phyloP scores from a whole-genome alignment of 1,140 invertebrate species.

The Portunus trituberculatus region DNA sequence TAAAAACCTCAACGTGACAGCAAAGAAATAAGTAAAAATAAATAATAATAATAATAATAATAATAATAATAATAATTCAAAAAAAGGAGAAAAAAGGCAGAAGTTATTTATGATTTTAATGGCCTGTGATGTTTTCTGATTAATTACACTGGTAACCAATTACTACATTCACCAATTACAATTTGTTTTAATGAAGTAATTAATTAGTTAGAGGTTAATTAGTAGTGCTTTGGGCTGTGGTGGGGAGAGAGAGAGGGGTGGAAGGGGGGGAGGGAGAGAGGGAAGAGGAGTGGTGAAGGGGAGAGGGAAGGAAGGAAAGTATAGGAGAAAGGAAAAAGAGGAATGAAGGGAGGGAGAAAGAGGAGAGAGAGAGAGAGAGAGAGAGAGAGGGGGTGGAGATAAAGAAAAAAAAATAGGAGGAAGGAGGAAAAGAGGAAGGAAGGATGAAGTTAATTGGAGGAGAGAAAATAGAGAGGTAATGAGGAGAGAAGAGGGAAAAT shows the following conservation, averaged over 20 bases:
- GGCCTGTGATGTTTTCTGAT: no score
- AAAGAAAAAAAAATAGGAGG: no score
- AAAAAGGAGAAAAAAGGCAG: no score
- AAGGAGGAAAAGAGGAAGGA: not conserved
- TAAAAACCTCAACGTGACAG: no score
- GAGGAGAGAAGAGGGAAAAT: no score
- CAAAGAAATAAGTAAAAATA: no score
- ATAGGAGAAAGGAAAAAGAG: not conserved
- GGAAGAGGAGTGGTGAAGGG: not conserved
- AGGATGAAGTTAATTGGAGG: not conserved
- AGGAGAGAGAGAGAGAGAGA: not conserved
- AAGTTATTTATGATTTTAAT: not conserved
- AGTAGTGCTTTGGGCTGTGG: not conserved
- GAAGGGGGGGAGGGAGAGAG: not conserved
- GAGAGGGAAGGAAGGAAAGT: no score
- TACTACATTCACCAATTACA: not conserved
- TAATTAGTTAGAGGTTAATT: conserved; percentile 16
- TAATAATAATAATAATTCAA: no score
- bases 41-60: no score
- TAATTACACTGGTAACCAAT: no score
- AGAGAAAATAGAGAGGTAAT: not conserved
- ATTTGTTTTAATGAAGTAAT: not conserved
- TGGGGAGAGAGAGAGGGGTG: not conserved
- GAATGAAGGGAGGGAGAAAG: not conserved
- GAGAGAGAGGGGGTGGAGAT: conserved; percentile 15